These are phyloP conservation scores for Myanophis thanlyinensis DNA, from an alignment of 2,113 vertebrate genomes.

Conservation along the genomic window DNA sequence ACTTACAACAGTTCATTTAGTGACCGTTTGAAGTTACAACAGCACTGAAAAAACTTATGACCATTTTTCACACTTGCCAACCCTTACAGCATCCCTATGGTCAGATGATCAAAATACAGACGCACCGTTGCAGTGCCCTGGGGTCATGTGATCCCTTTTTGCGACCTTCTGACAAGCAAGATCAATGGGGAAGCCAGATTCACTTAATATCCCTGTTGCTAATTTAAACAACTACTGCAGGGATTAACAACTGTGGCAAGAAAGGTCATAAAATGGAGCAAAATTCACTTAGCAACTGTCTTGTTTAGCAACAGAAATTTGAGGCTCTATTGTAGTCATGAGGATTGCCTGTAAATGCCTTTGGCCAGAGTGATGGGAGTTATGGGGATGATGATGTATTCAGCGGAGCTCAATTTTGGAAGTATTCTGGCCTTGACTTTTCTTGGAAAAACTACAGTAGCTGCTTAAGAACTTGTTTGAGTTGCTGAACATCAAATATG, in stretches of 20 bases:
- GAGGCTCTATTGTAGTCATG: neutral
- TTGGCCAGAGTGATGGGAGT: neutral
- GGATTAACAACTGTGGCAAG: neutral
- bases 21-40: neutral
- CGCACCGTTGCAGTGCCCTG: neutral
- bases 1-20: neutral
- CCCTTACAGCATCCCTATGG: neutral
- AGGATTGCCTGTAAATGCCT: neutral
- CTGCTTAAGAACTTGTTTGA: neutral
- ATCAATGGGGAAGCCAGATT: neutral
- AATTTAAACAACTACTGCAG: neutral
- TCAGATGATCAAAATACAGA: neutral
- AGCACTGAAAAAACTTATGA: neutral
- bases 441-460: neutral
- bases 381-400: neutral
- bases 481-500: neutral
- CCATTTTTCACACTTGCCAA: neutral
- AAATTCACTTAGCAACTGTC: neutral
- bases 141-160: neutral
- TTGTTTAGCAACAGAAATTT: neutral
- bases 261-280: neutral
- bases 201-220: neutral
- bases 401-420: neutral
- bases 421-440: neutral
- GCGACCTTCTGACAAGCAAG: too few species aligned